Conservation (phyloP, 2,797 vertebrate genomes). For the Muscicapa comitata region DNA sequence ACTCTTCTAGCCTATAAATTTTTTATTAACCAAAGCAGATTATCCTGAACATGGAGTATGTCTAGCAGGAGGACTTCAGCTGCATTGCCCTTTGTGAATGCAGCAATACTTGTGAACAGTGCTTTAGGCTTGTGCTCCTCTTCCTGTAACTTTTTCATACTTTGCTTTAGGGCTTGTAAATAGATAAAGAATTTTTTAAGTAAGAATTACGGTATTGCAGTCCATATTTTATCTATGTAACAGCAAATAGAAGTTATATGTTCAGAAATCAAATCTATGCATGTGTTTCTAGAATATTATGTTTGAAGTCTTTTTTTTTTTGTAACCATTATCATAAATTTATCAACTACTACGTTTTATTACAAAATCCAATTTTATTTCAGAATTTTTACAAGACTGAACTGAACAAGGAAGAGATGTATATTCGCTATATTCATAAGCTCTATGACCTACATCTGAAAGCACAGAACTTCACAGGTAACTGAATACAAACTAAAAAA, state of each 20-base stretch:
- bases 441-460: slow-evolving; percentile 96
- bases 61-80: neutral
- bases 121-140: neutral
- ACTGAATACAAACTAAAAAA: neutral
- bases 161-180: neutral
- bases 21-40: neutral
- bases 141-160: neutral
- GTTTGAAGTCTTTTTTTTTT: neutral
- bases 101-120: neutral
- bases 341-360: neutral
- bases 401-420: slow-evolving; percentile 99
- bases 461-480: slow-evolving; percentile 99
- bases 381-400: slow-evolving; percentile 99
- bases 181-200: neutral
- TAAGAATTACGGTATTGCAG: neutral
- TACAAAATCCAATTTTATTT: neutral
- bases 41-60: neutral
- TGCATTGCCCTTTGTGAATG: neutral
- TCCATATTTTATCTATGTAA: neutral
- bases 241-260: neutral
- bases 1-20: neutral
- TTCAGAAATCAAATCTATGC: neutral
- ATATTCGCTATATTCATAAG: slow-evolving; percentile 99
- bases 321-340: neutral
- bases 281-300: neutral